These are phyloP conservation scores for Macrobrachium nipponense DNA, from an alignment of 1,140 invertebrate species.

Conservation along the genomic window DNA sequence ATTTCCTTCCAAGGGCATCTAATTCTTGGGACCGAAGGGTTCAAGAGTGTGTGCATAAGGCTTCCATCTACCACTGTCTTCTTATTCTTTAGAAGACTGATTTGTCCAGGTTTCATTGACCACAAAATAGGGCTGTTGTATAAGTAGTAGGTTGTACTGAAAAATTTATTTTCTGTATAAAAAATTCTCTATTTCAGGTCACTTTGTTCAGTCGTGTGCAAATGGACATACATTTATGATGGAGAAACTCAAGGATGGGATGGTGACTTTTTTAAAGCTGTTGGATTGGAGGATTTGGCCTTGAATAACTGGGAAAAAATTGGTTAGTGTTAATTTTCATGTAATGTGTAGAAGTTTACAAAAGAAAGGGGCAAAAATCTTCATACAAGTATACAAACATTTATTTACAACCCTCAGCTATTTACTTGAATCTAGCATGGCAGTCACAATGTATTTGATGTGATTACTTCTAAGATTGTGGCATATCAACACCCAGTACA, in stretches of 20 bases:
- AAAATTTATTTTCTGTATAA: background rate
- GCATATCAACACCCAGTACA: too few relatives aligned
- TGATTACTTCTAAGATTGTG: too few relatives aligned
- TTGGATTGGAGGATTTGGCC: slow-evolving; percentile 82
- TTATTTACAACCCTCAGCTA: background rate
- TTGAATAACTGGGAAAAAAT: slow-evolving; percentile 80
- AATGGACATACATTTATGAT: slow-evolving; percentile 88
- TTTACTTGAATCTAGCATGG: background rate
- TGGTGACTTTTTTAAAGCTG: slow-evolving; percentile 77
- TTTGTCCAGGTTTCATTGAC: too few relatives aligned
- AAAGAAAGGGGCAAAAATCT: too few relatives aligned
- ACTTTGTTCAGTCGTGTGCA: slow-evolving; percentile 91
- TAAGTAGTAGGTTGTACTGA: background rate
- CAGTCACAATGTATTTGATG: background rate
- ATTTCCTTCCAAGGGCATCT: too few relatives aligned
- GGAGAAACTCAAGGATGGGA: slow-evolving; percentile 78
- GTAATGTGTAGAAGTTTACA: background rate
- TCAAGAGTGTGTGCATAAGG: too few relatives aligned
- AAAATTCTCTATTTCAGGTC: slow-evolving; percentile 74
- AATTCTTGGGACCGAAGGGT: background rate
- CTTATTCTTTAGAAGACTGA: too few relatives aligned
- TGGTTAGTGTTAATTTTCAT: slow-evolving; percentile 71
- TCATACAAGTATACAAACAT: background rate
- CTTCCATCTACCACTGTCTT: too few relatives aligned
- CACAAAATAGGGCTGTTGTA: too few relatives aligned